Percentiles rank a stretch among this genome's conserved stretches.
Conservation (phyloP, 2,797 vertebrate species). For the Picus viridis region DNA sequence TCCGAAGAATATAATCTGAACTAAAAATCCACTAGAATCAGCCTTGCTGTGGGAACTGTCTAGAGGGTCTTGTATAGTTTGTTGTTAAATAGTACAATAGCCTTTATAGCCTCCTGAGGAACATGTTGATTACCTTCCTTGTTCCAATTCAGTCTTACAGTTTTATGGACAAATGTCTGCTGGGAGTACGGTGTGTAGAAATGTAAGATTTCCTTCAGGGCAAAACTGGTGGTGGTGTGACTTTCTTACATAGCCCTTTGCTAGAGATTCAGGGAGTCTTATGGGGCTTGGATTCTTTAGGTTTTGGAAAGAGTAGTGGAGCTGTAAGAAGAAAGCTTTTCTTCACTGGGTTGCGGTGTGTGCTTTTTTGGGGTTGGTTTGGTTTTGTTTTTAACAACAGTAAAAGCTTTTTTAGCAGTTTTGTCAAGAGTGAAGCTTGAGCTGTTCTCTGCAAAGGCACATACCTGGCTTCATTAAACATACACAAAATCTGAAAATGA, state of each 20-base stretch:
- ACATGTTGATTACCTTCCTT: background rate
- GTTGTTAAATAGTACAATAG: background rate
- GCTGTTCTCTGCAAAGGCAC: background rate
- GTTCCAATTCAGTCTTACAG: background rate
- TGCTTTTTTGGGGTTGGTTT: too few relatives aligned
- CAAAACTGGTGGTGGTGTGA: background rate
- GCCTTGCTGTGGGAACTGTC: background rate
- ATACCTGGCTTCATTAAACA: background rate
- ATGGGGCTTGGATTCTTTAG: background rate
- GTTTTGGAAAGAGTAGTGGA: background rate
- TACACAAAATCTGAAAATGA: background rate
- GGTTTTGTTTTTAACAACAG: background rate
- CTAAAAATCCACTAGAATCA: background rate
- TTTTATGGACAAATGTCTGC: background rate
- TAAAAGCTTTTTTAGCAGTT: background rate
- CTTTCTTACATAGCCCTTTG: background rate
- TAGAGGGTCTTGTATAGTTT: background rate
- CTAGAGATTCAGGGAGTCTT: background rate
- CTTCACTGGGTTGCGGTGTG: too few relatives aligned
- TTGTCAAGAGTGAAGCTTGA: background rate
- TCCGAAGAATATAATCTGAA: background rate
- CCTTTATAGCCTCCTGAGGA: background rate
- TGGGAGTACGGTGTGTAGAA: background rate
- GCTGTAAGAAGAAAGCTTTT: background rate
- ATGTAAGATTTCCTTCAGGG: background rate